Percentiles rank a stretch among this genome's conserved stretches.
Conservation (phyloP, 2,888 invertebrate species). For the Gerris lacustris region DNA sequence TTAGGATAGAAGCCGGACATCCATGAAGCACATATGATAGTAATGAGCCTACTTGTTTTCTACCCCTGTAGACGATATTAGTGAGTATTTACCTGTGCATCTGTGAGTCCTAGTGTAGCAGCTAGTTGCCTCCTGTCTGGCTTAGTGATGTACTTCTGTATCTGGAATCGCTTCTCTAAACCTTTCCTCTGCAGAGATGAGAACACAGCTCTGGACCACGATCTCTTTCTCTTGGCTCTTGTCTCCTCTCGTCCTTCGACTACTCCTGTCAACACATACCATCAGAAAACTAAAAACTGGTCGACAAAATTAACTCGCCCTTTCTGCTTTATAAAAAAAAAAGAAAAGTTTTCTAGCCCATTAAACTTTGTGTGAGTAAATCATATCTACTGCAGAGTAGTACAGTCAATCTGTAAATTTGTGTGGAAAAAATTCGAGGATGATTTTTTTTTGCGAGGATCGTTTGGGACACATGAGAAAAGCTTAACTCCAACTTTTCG, state of each 20-base stretch:
- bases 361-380: no score
- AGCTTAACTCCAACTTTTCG: no score
- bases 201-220: conserved; percentile 92
- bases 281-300: not conserved
- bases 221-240: conserved; percentile 60
- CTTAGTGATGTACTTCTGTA: conserved; percentile 92
- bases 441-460: no score
- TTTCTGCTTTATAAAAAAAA: not conserved
- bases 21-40: no score
- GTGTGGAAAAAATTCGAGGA: no score
- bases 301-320: not conserved
- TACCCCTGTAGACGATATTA: no score
- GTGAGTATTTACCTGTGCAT: conserved; percentile 62
- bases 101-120: conserved; percentile 79
- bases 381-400: no score
- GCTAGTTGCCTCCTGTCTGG: conserved; percentile 85
- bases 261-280: not conserved
- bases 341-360: no score
- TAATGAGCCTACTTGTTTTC: no score
- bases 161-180: conserved; percentile 77
- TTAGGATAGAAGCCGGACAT: no score
- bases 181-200: conserved; percentile 91
- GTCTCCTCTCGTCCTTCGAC: conserved; percentile 18
- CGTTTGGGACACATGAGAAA: no score
- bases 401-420: no score